Conservation (phyloP, 92 coral and sea anemone genomes). For the Plumapathes pennacea region DNA sequence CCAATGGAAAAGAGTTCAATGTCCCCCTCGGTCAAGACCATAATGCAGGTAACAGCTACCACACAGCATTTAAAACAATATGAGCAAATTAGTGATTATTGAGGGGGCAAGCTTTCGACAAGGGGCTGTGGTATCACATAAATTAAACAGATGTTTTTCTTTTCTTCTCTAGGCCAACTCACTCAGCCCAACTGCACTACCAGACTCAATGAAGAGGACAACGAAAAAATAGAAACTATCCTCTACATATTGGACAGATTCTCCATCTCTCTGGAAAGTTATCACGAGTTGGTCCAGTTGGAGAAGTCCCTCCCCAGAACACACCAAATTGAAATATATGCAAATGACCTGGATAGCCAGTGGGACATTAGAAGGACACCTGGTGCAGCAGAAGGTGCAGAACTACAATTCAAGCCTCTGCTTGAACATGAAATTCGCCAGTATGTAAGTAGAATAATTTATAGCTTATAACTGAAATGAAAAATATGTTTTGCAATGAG, state of each 20-base stretch:
- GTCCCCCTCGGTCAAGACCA: too few species aligned
- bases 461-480: too few species aligned
- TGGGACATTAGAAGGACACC: constrained; percentile 5
- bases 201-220: constrained; percentile 8
- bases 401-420: neutral
- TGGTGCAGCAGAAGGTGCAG: constrained; percentile 2
- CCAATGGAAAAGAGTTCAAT: neutral
- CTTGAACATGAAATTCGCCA: neutral
- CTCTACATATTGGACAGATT: constrained; percentile 8
- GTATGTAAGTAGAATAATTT: neutral
- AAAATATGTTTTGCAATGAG: too few species aligned
- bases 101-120: too few species aligned
- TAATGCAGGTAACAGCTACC: too few species aligned
- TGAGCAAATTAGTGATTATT: too few species aligned
- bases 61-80: too few species aligned
- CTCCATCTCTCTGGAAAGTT: neutral
- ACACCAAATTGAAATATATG: neutral
- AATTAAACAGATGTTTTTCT: too few species aligned
- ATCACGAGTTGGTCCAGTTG: constrained; percentile 1
- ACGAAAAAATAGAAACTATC: neutral
- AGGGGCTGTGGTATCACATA: too few species aligned
- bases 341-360: neutral
- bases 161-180: too few species aligned
- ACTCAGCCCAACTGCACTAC: too few species aligned
- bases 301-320: neutral